Evolutionary conservation across 2,888 invertebrate species (phyloP), one percentile per base, ranked within the genome.

Genomic region (Onthophagus sagittarius): DNA sequence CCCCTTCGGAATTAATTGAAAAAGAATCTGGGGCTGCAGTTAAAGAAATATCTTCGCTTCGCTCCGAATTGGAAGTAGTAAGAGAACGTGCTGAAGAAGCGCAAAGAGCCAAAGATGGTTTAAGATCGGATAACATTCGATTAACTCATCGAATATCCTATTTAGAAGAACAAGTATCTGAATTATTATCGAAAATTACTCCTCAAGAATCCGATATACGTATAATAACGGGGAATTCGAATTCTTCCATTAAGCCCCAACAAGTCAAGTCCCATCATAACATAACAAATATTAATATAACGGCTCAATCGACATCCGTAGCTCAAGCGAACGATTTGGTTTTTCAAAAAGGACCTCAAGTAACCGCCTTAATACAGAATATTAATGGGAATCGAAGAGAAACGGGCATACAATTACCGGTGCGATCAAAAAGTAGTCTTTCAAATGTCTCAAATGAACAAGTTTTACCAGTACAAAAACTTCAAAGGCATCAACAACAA

Each of bases 101-200:
- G 0, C 90, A 89, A 80, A 85, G 87, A 69, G 88, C 90, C 70
- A 90, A 91, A 82, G 91, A 91, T 77, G 87, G 88, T 11, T 86
- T 91, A 39, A 90, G 92, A 80, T 89, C 92, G 15, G 95, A 95
- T 85, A 95, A 95, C 86, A 90, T 94, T 75, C 88, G 95, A 71
- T 88, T 96, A 75, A 94, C 94, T 11, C 96, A 96, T 84, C 89
- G 96, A 78, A 96, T 96, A 80, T 94, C 94, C 0, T 96, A 96
- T 84, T 88, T 96, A 74, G 96, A 96, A 84, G 95, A 96, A 82
- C 95, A 95, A 85, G 85, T 85, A 5, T 81, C 85, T 0, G 85
- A 85, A 78, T 84, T 91, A 70, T 87, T 91, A 72, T 84, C 85
- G 53, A 83, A 87, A 53, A 84, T 80, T 70, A 80, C 78, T 84